A percentile compares a stretch with the other conserved stretches of the same genome.
These are phyloP conservation scores for Nephrotoma appendiculata DNA, from an alignment of 2,888 invertebrate species.

Conservation along the genomic window DNA sequence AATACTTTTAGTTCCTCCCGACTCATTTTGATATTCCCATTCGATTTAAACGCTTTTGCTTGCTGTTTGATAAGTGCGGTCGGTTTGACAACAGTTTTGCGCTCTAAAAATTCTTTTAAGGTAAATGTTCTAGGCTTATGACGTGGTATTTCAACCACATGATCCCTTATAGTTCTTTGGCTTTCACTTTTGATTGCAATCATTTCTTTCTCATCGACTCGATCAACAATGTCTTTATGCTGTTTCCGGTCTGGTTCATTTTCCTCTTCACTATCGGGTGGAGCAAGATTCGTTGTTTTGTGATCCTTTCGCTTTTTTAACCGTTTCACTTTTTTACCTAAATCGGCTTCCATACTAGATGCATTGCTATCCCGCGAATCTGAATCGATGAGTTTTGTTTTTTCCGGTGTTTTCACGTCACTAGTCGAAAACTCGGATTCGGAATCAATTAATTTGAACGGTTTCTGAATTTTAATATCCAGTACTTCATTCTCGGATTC, in stretches of 20 bases:
- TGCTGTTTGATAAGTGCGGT: not conserved
- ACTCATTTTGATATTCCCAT: slow-evolving; percentile 46
- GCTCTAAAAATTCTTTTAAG: slow-evolving; percentile 60
- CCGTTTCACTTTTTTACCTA: not conserved
- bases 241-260: slow-evolving; percentile 33
- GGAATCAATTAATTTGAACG: not conserved
- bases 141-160: slow-evolving; percentile 54
- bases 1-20: slow-evolving; percentile 46
- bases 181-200: slow-evolving; percentile 70
- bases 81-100: not conserved
- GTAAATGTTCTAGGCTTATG: slow-evolving; percentile 69
- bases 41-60: not conserved
- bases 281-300: not conserved
- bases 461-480: not conserved
- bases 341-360: not conserved
- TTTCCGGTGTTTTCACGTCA: not conserved
- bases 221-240: slow-evolving; percentile 23
- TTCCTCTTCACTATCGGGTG: not conserved
- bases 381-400: not conserved
- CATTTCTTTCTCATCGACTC: slow-evolving; percentile 38
- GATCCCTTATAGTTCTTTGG: slow-evolving; percentile 65
- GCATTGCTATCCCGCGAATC: not conserved
- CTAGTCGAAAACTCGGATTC: not conserved
- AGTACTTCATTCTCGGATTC: not conserved
- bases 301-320: not conserved